Evolutionary conservation across 1,140 invertebrate species (phyloP).

Genomic region (Drosophila melanica): DNA sequence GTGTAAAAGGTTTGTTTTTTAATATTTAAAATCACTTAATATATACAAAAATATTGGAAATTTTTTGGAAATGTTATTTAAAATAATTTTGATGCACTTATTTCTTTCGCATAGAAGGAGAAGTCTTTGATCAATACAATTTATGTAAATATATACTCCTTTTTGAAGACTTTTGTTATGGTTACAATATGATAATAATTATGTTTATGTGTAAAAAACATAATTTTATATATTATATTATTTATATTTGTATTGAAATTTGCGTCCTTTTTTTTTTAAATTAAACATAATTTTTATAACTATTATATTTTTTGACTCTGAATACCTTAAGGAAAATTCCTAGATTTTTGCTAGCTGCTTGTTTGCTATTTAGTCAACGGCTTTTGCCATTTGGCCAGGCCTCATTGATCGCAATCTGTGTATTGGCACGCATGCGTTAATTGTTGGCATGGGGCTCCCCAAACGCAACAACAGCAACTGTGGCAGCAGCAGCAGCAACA

Average conservation of each 20-base stretch:
- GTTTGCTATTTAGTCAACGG: conserved; percentile 16
- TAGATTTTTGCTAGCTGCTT: background rate
- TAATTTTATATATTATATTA: no score
- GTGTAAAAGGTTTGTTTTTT: background rate
- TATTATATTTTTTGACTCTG: background rate
- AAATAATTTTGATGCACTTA: no score
- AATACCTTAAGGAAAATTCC: background rate
- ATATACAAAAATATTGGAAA: no score
- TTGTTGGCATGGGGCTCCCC: conserved; percentile 67
- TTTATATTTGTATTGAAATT: no score
- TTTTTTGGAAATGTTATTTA: no score
- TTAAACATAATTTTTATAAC: background rate
- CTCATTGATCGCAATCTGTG: conserved; percentile 59
- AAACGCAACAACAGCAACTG: conserved; percentile 30
- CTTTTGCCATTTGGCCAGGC: conserved; percentile 18
- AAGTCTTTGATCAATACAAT: no score
- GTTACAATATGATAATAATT: no score
- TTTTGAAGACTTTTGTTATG: no score
- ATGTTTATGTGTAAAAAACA: no score
- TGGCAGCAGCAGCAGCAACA: conserved; percentile 48
- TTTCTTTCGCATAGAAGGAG: no score
- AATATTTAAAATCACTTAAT: background rate
- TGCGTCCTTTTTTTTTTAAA: background rate
- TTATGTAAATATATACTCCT: no score
- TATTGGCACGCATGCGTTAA: conserved; percentile 76